phyloP scores from a whole-genome alignment of 2,797 vertebrate species.

The Lacerta bilineata region DNA sequence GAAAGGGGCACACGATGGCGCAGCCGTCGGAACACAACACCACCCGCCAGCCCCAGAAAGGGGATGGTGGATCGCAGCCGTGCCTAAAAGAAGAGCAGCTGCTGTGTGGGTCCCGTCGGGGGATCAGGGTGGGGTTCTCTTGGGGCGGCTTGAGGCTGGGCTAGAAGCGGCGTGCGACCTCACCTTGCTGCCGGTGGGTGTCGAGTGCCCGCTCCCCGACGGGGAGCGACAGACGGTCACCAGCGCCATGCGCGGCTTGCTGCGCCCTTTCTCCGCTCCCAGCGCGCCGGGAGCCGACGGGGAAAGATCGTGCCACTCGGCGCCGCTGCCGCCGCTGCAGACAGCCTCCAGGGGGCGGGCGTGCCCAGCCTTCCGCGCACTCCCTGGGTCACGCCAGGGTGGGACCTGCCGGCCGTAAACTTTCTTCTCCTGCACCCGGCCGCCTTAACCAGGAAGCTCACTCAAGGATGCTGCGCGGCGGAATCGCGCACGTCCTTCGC shows the following conservation, averaged over 20 bases:
- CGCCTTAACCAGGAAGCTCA: slow-evolving; percentile 62
- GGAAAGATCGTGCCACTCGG: not conserved
- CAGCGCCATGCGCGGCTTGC: slow-evolving; percentile 72
- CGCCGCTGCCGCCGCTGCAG: not conserved
- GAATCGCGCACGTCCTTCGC: slow-evolving; percentile 56
- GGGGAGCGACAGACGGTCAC: slow-evolving; percentile 78
- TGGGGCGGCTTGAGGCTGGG: not conserved
- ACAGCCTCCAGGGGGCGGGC: slow-evolving; percentile 16
- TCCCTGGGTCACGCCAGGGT: not conserved
- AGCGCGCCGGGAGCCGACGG: slow-evolving; percentile 1
- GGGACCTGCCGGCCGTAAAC: slow-evolving; percentile 22
- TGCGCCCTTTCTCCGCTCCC: slow-evolving; percentile 33
- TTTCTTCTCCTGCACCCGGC: slow-evolving; percentile 29
- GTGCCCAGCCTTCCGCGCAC: slow-evolving; percentile 30
- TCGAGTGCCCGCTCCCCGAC: slow-evolving; percentile 68
- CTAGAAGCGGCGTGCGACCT: slow-evolving; percentile 52
- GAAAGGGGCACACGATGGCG: not conserved
- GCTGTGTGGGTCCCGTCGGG: slow-evolving; percentile 10
- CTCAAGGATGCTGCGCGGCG: slow-evolving; percentile 39
- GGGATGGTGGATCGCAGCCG: not conserved
- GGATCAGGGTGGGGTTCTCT: slow-evolving; percentile 13
- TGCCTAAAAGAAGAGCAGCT: not conserved
- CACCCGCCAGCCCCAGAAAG: not conserved
- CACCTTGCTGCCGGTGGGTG: slow-evolving; percentile 69
- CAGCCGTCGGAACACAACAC: not conserved